Evolutionary conservation across 1,140 invertebrate species (phyloP).

Genomic region (Anoplolepis gracilipes): DNA sequence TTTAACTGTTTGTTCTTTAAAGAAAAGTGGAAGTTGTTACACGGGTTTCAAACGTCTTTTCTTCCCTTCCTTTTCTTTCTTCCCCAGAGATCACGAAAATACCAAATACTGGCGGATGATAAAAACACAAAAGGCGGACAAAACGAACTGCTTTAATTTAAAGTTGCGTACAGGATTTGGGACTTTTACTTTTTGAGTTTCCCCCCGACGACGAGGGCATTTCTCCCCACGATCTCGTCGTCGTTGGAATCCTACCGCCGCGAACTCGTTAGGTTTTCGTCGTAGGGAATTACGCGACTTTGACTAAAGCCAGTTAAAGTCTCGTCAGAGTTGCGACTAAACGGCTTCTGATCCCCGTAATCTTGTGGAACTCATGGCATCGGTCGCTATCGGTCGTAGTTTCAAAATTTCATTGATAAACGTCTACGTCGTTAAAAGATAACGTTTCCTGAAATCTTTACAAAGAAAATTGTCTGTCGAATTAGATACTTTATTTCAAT

Average conservation of each 20-base stretch:
- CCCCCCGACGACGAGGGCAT: conserved; percentile 25
- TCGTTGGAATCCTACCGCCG: conserved; percentile 62
- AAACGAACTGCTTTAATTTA: conserved; percentile 78
- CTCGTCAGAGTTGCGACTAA: conserved; percentile 72
- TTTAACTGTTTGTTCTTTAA: not conserved
- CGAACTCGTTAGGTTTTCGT: conserved; percentile 75
- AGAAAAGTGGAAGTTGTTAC: conserved; percentile 18
- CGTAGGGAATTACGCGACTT: conserved; percentile 71
- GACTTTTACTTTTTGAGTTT: conserved; percentile 73
- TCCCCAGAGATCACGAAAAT: conserved; percentile 32
- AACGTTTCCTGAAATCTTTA: not conserved
- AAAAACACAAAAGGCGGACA: conserved; percentile 61
- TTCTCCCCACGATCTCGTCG: conserved; percentile 14
- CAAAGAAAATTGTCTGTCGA: not conserved
- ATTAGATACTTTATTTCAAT: not conserved
- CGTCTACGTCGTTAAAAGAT: conserved; percentile 52
- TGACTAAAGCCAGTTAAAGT: conserved; percentile 75
- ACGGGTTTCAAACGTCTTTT: conserved; percentile 12
- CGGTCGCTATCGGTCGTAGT: conserved; percentile 51
- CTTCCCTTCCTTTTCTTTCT: not conserved
- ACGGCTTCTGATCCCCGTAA: conserved; percentile 72
- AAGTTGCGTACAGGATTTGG: conserved; percentile 76
- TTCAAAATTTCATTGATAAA: conserved; percentile 75
- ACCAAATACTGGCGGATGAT: conserved; percentile 58
- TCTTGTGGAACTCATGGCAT: conserved; percentile 69